Base-by-base conservation (phyloP, 2,113 vertebrate genomes). In the Mesoclemmys tuberculata region DNA sequence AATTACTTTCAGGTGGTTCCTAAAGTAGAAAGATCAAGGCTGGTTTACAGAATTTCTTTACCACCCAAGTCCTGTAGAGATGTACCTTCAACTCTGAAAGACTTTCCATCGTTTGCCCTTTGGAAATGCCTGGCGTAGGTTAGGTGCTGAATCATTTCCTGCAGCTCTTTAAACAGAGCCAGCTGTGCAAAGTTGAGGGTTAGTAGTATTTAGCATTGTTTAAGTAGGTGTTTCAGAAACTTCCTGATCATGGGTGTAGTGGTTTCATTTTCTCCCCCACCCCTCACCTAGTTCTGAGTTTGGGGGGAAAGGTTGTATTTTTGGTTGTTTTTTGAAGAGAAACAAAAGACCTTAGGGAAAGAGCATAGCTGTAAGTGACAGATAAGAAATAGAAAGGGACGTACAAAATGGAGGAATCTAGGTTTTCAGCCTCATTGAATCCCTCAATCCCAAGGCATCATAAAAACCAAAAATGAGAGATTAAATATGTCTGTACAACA, bases 61-160 rank as follows among this genome's bases (percentile, higher is more conserved):
- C 49, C 82, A 54, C 90, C 52, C 0, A 11, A 77, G 80, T 71
- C 88, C 94, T 85, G 74, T 78, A 86, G 87, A 83, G 94, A 87
- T 75, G 82, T 26, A 22, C 93, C 48, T 86, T 80, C 54, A 71
- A 75, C 93, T 49, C 90, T 85, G 85, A 94, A 89, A 95, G 89
- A 71, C 78, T 93, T 97, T 31, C 83, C 92, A 93, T 90, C 81
- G 89, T 95, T 96, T 97, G 93, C 92, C 85, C 92, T 96, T 97
- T 95, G 95, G 94, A 97, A 97, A 96, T 74, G 49, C 41, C 83
- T 83, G 89, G 89, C 41, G 92, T 96, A 94, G 92, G 94, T 93
- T 95, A 93, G 93, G 87, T 4, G 51, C 87, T 96, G 91, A 96
- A 96, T 98, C 96, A 97, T 97, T 98, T 98, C 98, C 98, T 97